Conservation (phyloP, 2,113 vertebrate species). For the Hymenochirus boettgeri region DNA sequence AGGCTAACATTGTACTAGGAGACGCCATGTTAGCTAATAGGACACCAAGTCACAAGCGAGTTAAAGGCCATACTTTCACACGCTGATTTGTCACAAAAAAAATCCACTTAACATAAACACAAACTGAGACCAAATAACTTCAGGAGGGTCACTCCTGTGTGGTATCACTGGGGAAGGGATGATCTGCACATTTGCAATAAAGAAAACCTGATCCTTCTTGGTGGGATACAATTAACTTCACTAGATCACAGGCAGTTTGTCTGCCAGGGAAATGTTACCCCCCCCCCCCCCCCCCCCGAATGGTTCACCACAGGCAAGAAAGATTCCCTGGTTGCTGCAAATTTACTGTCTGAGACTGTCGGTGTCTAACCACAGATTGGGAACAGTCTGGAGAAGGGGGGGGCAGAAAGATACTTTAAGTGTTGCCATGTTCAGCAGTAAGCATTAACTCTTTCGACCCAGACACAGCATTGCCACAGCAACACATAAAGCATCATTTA, state of each 20-base stretch:
- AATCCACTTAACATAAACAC: conserved; percentile 43
- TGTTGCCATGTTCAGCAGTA: conserved; percentile 66
- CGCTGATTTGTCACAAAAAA: conserved; percentile 50
- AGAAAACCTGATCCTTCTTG: conserved; percentile 3
- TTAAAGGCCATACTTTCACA: conserved; percentile 57
- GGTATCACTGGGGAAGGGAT: conserved; percentile 13
- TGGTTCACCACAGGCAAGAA: not conserved
- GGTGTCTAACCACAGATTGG: conserved; percentile 48
- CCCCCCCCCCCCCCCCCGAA: too few species aligned
- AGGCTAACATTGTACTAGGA: conserved; percentile 57
- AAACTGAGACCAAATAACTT: conserved; percentile 37
- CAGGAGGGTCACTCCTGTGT: conserved; percentile 32
- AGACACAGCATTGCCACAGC: not conserved
- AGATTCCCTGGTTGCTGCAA: conserved; percentile 37
- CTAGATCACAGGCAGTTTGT: too few species aligned
- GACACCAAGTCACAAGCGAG: conserved; percentile 56
- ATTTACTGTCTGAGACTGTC: conserved; percentile 54
- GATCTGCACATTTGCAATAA: conserved; percentile 24
- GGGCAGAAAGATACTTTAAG: conserved; percentile 59
- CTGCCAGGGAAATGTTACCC: too few species aligned
- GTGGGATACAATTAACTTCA: not conserved
- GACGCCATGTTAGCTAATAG: conserved; percentile 72
- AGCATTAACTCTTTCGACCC: conserved; percentile 11
- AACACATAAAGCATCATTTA: not conserved
- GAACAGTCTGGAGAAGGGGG: conserved; percentile 54